A percentile compares a stretch with the other conserved stretches of the same genome.
Conservation (phyloP, 2,113 vertebrate species). For the Mastomys natalensis region DNA sequence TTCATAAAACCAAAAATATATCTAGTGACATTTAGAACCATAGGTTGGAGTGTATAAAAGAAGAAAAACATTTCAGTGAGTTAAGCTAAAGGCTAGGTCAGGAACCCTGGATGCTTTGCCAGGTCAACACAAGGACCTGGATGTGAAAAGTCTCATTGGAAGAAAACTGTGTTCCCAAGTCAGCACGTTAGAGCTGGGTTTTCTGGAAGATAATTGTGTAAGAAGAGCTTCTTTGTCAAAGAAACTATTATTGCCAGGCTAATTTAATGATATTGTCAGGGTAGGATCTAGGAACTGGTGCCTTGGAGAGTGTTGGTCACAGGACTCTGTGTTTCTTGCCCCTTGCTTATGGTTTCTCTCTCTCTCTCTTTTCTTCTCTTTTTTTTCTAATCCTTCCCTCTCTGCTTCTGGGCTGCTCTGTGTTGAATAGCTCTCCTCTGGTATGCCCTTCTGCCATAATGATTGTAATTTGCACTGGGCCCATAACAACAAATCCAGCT, state of each 20-base stretch:
- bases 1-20: not conserved
- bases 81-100: fast-evolving
- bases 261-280: not conserved
- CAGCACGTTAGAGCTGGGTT: not conserved
- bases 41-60: not conserved
- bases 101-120: too few species aligned
- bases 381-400: too few species aligned
- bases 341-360: not conserved
- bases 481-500: not conserved
- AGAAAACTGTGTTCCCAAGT: not conserved
- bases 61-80: fast-evolving
- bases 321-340: not conserved
- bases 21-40: too few species aligned
- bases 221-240: not conserved
- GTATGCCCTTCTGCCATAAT: not conserved
- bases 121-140: not conserved
- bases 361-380: too few species aligned
- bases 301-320: not conserved
- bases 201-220: too few species aligned
- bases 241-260: too few species aligned
- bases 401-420: not conserved
- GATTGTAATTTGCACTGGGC: not conserved
- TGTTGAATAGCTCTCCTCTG: not conserved
- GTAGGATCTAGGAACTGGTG: not conserved
- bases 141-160: not conserved